These are phyloP conservation scores for Lasius fuliginosus DNA, from an alignment of 2,888 invertebrate genomes.

Conservation along the genomic window DNA sequence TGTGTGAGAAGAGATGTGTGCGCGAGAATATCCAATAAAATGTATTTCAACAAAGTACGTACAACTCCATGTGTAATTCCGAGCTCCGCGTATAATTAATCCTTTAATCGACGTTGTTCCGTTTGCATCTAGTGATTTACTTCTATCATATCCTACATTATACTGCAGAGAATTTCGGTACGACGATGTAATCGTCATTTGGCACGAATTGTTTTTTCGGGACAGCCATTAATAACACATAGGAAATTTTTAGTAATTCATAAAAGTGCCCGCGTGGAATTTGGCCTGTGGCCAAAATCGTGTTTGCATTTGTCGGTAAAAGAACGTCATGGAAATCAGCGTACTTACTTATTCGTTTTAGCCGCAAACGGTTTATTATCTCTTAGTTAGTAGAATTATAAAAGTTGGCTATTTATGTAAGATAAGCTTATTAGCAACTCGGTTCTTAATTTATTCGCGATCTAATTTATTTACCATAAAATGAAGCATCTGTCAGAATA, in stretches of 20 bases:
- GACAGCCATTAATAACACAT: slow-evolving; percentile 6
- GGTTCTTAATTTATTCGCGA: neutral
- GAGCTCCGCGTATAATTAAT: slow-evolving; percentile 25
- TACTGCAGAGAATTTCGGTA: neutral
- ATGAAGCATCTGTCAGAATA: neutral
- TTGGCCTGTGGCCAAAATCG: slow-evolving; percentile 70
- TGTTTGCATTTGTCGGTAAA: slow-evolving; percentile 72
- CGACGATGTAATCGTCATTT: slow-evolving; percentile 20
- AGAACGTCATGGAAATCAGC: slow-evolving; percentile 65
- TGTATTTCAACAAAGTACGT: slow-evolving; percentile 25
- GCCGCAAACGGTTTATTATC: slow-evolving; percentile 43
- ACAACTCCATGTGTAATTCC: slow-evolving; percentile 10
- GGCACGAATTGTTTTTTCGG: slow-evolving; percentile 7
- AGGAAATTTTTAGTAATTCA: slow-evolving; percentile 45
- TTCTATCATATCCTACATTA: neutral
- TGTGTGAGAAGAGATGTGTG: slow-evolving; percentile 39
- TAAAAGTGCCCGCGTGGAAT: slow-evolving; percentile 52
- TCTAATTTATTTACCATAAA: neutral
- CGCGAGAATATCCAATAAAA: slow-evolving; percentile 27
- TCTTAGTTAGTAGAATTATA: neutral
- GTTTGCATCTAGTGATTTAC: neutral
- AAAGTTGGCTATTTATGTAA: neutral
- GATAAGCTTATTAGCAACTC: neutral
- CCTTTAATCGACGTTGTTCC: slow-evolving; percentile 6
- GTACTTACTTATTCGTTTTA: slow-evolving; percentile 60